These are phyloP conservation scores for Callyntrura sp. DNA, from an alignment of 2,888 invertebrate genomes.

Conservation along the genomic window DNA sequence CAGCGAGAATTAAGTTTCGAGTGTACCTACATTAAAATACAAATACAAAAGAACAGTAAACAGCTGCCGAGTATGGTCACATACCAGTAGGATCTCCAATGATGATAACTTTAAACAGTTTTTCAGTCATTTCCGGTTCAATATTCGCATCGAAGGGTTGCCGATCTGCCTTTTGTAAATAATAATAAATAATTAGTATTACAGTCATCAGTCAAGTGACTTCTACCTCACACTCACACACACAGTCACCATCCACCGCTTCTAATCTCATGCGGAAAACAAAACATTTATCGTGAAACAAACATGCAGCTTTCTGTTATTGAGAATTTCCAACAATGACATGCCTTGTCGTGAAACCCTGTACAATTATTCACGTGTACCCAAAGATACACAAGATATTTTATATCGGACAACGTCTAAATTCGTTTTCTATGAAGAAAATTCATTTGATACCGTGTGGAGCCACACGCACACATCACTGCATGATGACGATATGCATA, in stretches of 20 bases:
- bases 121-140: conserved; percentile 84
- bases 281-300: neutral
- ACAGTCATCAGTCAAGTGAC: neutral
- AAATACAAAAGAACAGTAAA: neutral
- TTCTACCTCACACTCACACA: neutral
- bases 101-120: conserved; percentile 86
- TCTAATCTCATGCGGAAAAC: neutral
- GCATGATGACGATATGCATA: too few relatives aligned
- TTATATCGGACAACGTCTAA: too few relatives aligned
- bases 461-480: too few relatives aligned
- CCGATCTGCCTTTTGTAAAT: conserved; percentile 30
- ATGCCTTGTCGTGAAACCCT: too few relatives aligned
- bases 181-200: neutral
- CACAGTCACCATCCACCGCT: neutral
- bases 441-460: too few relatives aligned
- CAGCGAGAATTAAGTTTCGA: neutral
- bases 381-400: too few relatives aligned
- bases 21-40: conserved; percentile 85
- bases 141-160: neutral
- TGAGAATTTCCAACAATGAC: too few relatives aligned
- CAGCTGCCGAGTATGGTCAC: neutral
- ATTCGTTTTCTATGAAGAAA: too few relatives aligned
- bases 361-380: too few relatives aligned
- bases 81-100: conserved; percentile 86
- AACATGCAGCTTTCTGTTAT: too few relatives aligned